These are phyloP conservation scores for Tenthredo livida DNA, from an alignment of 2,888 invertebrate genomes.

Conservation along the genomic window DNA sequence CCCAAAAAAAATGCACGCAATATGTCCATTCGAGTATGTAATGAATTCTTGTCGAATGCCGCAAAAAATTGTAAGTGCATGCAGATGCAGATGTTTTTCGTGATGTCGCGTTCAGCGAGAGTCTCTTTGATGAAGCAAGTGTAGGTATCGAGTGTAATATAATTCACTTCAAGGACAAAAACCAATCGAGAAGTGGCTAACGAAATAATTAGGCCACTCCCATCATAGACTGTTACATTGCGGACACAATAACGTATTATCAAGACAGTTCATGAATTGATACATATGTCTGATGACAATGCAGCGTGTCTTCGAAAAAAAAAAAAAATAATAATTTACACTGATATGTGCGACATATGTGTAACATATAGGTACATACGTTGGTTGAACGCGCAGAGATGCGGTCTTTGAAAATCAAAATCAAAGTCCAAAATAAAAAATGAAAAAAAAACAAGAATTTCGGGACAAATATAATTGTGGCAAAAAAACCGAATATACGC, in stretches of 20 bases:
- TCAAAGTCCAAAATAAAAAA: not conserved
- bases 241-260: not conserved
- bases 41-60: too few species aligned
- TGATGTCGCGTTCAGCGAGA: too few species aligned
- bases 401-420: too few species aligned
- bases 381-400: too few species aligned
- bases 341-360: too few species aligned
- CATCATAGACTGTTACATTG: slow-evolving; percentile 15
- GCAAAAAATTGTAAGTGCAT: too few species aligned
- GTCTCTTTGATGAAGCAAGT: not conserved
- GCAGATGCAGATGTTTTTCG: too few species aligned
- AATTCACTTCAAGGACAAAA: slow-evolving; percentile 44
- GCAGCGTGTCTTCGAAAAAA: not conserved
- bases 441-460: not conserved
- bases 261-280: not conserved
- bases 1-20: too few species aligned
- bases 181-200: slow-evolving; percentile 21
- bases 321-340: not conserved
- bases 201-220: slow-evolving; percentile 49
- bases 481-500: not conserved
- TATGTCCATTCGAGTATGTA: too few species aligned
- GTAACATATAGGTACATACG: too few species aligned
- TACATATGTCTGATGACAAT: not conserved
- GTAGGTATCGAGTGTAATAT: slow-evolving; percentile 7
- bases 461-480: not conserved